Evolutionary conservation across 2,797 vertebrate genomes (phyloP), one percentile per base, ranked within the genome.

Genomic region (Myiotriccus ornatus): DNA sequence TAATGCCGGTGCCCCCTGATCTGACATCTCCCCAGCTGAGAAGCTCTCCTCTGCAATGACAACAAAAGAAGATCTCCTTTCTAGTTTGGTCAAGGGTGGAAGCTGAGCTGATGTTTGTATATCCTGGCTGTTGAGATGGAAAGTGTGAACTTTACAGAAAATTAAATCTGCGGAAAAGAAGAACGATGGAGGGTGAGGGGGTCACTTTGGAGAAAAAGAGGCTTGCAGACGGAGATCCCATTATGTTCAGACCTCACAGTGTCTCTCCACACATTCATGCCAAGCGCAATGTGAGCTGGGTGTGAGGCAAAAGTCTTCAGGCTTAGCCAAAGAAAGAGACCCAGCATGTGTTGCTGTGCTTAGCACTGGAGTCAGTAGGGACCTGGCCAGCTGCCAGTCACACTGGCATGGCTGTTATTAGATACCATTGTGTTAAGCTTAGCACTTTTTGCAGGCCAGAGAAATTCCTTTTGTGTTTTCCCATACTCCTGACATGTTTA

Each of bases 151-250:
- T 97, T 97, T 59, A 96, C 87, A 97, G 95, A 97, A 97, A 97
- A 93, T 87, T 95, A 89, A 95, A 95, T 94, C 96, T 93, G 89
- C 90, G 95, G 92, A 94, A 82, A 93, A 96, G 76, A 87, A 92
- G 65, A 86, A 87, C 81, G 53, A 81, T 56, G 59, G 69, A 50
- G 81, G 90, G 90, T 84, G 84, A 96, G 59, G 70, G 75, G 64
- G 84, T 94, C 95, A 95, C 93, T 81, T 50, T 67, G 79, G 85
- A 96, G 97, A 97, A 96, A 77, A 95, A 93, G 90, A 95, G 86
- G 87, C 79, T 91, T 89, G 95, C 98, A 98, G 97, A 98, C 73
- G 97, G 97, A 98, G 97, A 97, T 98, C 97, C 97, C 96, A 97
- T 98, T 97, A 97, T 92, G 55, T 94, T 94, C 95, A 93, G 87